Evolutionary conservation across 2,888 invertebrate genomes (phyloP).

Genomic region (Megaustenia siamemsis): DNA sequence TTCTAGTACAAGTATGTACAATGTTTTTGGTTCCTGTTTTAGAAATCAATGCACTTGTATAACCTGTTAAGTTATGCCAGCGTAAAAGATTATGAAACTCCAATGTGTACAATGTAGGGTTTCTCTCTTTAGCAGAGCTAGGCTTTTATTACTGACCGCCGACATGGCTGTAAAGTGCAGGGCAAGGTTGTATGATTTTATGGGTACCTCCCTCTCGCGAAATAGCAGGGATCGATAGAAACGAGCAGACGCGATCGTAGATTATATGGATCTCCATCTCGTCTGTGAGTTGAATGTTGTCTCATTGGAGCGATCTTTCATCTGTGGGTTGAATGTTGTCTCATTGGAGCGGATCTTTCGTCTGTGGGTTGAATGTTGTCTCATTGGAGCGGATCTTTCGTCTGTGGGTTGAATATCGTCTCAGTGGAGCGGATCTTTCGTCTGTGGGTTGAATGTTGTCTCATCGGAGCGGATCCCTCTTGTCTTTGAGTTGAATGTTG

Average conservation of each 20-base stretch:
- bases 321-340: conserved; percentile 38
- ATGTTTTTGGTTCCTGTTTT: too few relatives aligned
- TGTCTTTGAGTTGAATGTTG: conserved; percentile 33
- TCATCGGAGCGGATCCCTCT: conserved; percentile 25
- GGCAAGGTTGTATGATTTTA: neutral
- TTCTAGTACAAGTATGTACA: too few relatives aligned
- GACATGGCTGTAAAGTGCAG: too few relatives aligned
- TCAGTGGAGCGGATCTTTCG: conserved; percentile 27
- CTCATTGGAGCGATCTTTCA: conserved; percentile 35
- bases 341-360: conserved; percentile 27
- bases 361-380: conserved; percentile 38
- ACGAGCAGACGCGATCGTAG: conserved; percentile 22
- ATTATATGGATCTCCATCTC: conserved; percentile 42
- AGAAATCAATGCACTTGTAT: too few relatives aligned
- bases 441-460: conserved; percentile 38
- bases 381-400: conserved; percentile 27
- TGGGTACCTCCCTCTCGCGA: neutral
- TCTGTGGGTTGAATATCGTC: conserved; percentile 35
- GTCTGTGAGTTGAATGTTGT: conserved; percentile 37
- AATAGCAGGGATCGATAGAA: conserved; percentile 27
- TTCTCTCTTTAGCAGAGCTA: too few relatives aligned
- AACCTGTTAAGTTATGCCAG: too few relatives aligned
- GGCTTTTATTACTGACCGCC: too few relatives aligned
- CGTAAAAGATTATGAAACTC: too few relatives aligned
- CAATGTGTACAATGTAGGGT: too few relatives aligned